Evolutionary conservation across 1,140 invertebrate genomes (phyloP), one percentile per base, ranked within the genome.

Genomic region (Meloidogyne exigua): DNA sequence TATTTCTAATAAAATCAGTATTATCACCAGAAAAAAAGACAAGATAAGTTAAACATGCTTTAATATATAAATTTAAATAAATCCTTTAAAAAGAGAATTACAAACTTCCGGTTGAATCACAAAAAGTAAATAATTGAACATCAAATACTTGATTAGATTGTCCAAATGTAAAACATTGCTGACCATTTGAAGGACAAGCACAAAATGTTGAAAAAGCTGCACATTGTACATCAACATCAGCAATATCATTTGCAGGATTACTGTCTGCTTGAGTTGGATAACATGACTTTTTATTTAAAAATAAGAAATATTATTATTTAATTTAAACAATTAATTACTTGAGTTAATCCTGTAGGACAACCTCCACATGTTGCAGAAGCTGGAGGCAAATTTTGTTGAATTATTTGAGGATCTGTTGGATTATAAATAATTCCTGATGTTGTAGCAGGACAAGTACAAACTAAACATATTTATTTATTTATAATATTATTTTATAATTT

Each of bases 161-260:
- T n/a, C 18, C 21, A 68, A 68, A 68, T 21, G 66, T 68, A 42
- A 21, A 68, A 42, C 66, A 68, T 68, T 32, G 66, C 25, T 68
- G 66, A 18, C 66, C 66, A n/a, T 68, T 68, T 32, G 66, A 68
- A 18, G 66, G 66, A 42, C 66, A 68, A n/a, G 66, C 66, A 42
- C 66, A 68, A 42, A 68, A 68, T 21, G 18, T 23, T 68, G 66
- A 18, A 42, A 21, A 68, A n/a, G 18, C 3, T 21, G 5, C 9
- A 42, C 39, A 57, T 68, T 32, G 66, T 68, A 42, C 66, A 68
- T 23, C 18, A 36, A 57, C 18, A 57, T n/a, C 18, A 57, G 49
- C 49, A 57, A 68, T 9, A 21, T 23, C 66, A 42, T 68, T 68
- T 3, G 39, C 66, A 18, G 28, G 66, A 36, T 68, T 32, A 68